Conservation (phyloP, 2,113 vertebrate species). For the Vulpes lagopus region DNA sequence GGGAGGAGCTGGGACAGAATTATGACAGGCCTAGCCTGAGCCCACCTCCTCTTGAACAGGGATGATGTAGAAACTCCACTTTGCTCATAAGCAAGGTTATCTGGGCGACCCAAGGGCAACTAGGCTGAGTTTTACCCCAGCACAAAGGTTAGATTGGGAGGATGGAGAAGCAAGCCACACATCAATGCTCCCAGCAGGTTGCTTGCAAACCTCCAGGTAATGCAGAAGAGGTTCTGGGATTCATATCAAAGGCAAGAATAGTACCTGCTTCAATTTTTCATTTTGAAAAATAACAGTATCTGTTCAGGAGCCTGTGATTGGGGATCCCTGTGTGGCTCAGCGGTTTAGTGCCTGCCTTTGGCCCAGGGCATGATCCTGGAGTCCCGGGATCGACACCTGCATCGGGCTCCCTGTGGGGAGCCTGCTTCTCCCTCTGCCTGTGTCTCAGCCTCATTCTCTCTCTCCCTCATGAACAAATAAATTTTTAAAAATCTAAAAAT, state of each 20-base stretch:
- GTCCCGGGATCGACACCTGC: too few relatives aligned
- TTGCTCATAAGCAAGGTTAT: neutral
- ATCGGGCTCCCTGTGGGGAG: too few relatives aligned
- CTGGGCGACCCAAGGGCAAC: neutral
- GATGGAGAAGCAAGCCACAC: neutral
- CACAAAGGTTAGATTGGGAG: neutral
- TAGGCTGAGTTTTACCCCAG: neutral
- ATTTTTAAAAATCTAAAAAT: too few relatives aligned
- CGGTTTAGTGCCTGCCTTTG: too few relatives aligned
- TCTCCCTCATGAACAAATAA: too few relatives aligned
- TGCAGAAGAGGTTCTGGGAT: neutral
- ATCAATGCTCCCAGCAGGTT: accelerated
- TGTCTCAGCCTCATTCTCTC: too few relatives aligned
- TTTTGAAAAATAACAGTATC: neutral
- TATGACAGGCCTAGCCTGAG: neutral
- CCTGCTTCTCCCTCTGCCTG: too few relatives aligned
- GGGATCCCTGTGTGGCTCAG: too few relatives aligned
- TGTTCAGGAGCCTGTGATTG: neutral
- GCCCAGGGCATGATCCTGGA: too few relatives aligned
- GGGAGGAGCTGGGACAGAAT: neutral
- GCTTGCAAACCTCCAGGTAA: neutral
- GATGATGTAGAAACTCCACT: neutral
- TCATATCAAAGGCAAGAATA: neutral
- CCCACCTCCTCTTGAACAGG: too few relatives aligned
- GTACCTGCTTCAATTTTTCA: neutral